Percentiles rank a stretch among this genome's conserved stretches.
These are phyloP conservation scores for Aphidius ervi DNA, from an alignment of 1,140 invertebrate genomes.

Conservation along the genomic window DNA sequence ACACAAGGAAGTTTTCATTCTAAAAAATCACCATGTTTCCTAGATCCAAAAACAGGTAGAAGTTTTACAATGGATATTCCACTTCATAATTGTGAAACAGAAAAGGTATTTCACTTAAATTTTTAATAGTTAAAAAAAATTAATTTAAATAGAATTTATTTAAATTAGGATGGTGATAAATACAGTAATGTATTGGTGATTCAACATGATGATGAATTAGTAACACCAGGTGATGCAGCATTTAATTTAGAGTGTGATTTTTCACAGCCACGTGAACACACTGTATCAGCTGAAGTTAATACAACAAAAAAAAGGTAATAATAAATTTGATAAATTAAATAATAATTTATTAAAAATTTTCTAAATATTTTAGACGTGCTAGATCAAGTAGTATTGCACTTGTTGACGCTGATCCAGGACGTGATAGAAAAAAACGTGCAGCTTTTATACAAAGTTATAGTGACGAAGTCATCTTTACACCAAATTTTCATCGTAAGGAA, in stretches of 20 bases:
- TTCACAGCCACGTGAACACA: conserved; percentile 50
- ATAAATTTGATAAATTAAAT: background rate
- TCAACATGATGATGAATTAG: conserved; percentile 61
- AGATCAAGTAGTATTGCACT: conserved; percentile 33
- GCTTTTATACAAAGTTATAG: conserved; percentile 29
- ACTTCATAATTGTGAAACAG: conserved; percentile 56
- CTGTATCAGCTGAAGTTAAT: conserved; percentile 53
- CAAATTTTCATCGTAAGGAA: conserved; percentile 26
- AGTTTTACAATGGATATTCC: conserved; percentile 56
- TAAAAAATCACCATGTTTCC: conserved; percentile 55
- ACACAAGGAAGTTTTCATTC: conserved; percentile 60
- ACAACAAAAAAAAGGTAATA: conserved; percentile 43
- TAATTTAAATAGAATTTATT: conserved; percentile 22
- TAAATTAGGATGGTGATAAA: conserved; percentile 44
- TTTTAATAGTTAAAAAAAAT: conserved; percentile 4
- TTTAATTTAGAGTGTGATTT: conserved; percentile 62
- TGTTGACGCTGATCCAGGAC: conserved; percentile 35
- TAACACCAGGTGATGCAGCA: conserved; percentile 62
- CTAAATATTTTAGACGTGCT: conserved; percentile 13
- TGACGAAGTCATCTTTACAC: conserved; percentile 28
- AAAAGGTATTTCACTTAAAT: conserved; percentile 39
- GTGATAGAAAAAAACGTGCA: conserved; percentile 29
- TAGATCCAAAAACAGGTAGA: conserved; percentile 50
- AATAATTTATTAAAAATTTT: background rate
- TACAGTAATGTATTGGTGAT: conserved; percentile 58